Percentiles rank a stretch among this genome's conserved stretches.
These are phyloP conservation scores for Neolamprologus brichardi DNA, from an alignment of 2,113 vertebrate genomes.

Conservation along the genomic window DNA sequence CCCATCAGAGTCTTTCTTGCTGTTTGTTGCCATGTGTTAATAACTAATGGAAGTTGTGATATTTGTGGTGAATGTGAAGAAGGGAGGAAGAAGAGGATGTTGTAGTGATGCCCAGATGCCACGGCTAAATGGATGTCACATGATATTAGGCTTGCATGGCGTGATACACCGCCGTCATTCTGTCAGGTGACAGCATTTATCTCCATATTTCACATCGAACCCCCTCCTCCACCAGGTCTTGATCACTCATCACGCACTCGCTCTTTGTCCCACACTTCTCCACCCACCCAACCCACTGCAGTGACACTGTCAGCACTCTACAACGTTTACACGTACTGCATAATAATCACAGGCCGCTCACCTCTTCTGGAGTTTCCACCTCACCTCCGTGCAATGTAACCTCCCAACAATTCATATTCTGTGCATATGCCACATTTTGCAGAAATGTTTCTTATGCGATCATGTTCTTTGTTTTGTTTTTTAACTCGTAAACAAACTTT, in stretches of 20 bases:
- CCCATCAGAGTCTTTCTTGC: background rate
- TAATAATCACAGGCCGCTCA: conserved; percentile 18
- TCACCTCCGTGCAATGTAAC: background rate
- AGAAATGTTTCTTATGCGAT: background rate
- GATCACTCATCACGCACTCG: background rate
- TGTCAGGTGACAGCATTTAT: conserved; percentile 34
- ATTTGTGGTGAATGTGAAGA: background rate
- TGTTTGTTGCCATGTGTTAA: conserved; percentile 6
- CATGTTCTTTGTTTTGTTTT: background rate
- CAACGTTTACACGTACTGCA: conserved; percentile 1
- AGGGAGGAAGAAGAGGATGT: background rate
- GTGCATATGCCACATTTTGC: background rate
- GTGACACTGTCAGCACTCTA: conserved; percentile 4
- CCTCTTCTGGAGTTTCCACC: background rate
- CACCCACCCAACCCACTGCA: background rate
- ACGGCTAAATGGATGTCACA: conserved; percentile 10
- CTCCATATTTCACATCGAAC: conserved; percentile 22
- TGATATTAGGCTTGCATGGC: background rate
- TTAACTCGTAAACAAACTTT: background rate
- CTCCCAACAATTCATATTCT: background rate
- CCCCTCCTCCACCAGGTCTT: background rate
- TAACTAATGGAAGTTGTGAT: background rate
- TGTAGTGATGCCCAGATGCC: background rate
- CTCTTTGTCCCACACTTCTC: background rate
- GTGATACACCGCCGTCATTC: background rate